Evolutionary conservation across 2,888 invertebrate species (phyloP).

Genomic region (Dorcus parallelipipedus): DNA sequence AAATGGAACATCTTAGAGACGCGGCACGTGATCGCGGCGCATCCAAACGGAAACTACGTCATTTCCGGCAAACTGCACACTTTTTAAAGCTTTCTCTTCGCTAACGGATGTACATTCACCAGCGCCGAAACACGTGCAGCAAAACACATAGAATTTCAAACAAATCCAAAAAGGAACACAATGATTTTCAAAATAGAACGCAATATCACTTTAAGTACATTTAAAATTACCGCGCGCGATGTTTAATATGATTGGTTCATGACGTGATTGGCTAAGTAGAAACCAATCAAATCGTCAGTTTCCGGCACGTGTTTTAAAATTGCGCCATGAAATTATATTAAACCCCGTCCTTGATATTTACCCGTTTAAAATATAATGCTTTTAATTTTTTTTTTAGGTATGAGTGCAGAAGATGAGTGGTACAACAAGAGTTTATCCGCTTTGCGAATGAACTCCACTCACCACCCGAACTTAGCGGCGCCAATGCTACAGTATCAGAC

Average conservation of each 20-base stretch:
- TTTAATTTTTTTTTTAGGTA: constrained; percentile 58
- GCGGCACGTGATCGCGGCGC: constrained; percentile 40
- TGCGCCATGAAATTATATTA: too few species aligned
- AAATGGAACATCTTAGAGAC: constrained; percentile 47
- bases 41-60: constrained; percentile 32
- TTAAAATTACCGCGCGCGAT: too few species aligned
- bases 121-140: too few species aligned
- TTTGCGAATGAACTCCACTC: constrained; percentile 93
- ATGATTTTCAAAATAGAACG: too few species aligned
- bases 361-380: background rate
- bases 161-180: too few species aligned
- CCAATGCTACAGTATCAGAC: constrained; percentile 98
- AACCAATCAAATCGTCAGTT: background rate
- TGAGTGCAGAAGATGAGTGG: constrained; percentile 95
- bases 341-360: background rate
- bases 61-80: constrained; percentile 29
- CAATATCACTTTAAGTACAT: too few species aligned
- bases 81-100: constrained; percentile 20
- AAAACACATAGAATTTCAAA: too few species aligned
- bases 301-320: background rate
- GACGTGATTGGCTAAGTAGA: background rate
- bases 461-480: constrained; percentile 91
- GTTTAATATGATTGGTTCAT: too few species aligned
- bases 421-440: constrained; percentile 98
- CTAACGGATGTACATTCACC: background rate